These are phyloP conservation scores for Sceloporus undulatus DNA, from an alignment of 2,113 vertebrate species.

Conservation along the genomic window DNA sequence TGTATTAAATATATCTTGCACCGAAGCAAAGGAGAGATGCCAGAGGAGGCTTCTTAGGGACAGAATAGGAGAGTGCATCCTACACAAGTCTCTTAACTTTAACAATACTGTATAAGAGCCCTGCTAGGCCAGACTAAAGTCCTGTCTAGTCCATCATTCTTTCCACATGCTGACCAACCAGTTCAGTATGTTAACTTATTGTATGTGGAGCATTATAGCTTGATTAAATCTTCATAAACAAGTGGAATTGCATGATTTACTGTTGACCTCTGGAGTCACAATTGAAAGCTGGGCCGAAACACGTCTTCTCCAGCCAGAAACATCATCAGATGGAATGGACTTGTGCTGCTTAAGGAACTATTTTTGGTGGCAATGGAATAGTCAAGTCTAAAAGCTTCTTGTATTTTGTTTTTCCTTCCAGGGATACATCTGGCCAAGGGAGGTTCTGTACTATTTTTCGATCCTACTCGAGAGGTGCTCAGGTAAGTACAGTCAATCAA, in stretches of 20 bases:
- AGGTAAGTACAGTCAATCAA: conserved; percentile 81
- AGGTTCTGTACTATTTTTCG: conserved; percentile 99
- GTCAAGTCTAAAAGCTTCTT: background rate
- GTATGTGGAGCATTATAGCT: background rate
- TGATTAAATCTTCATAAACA: background rate
- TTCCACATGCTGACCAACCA: too few relatives aligned
- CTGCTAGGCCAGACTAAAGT: too few relatives aligned
- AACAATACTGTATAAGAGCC: too few relatives aligned
- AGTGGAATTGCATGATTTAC: too few relatives aligned
- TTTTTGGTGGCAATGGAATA: background rate
- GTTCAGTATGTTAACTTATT: background rate
- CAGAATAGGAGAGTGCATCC: background rate
- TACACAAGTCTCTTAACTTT: background rate
- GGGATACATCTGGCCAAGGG: conserved; percentile 98
- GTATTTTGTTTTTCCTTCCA: conserved; percentile 70
- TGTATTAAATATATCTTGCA: too few relatives aligned
- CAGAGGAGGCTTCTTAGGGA: background rate
- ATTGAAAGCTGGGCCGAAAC: too few relatives aligned
- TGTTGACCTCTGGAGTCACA: too few relatives aligned
- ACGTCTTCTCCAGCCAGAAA: background rate
- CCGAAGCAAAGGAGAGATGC: background rate
- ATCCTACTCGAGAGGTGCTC: conserved; percentile 96
- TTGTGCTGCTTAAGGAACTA: too few relatives aligned
- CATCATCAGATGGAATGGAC: background rate
- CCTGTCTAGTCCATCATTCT: too few relatives aligned